phyloP scores from a whole-genome alignment of 2,888 invertebrate species.

The Andrena flavipes region DNA sequence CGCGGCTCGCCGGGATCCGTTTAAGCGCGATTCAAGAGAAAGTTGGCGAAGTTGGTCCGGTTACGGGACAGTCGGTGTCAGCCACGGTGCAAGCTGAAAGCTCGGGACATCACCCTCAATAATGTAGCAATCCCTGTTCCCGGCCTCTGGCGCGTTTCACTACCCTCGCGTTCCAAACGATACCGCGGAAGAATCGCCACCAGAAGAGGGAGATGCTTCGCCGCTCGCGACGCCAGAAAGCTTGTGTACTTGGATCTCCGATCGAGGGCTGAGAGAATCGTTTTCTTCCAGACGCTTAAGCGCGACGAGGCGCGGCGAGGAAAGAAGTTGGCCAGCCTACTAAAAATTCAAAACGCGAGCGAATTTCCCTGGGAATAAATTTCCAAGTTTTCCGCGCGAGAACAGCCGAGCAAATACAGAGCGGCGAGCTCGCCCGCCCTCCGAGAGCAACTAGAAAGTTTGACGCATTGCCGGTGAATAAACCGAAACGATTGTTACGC shows the following conservation, averaged over 20 bases:
- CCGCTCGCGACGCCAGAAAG: not conserved
- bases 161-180: not conserved
- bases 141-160: conserved; percentile 6
- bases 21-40: conserved; percentile 70
- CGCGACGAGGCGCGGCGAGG: conserved; percentile 42
- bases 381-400: conserved; percentile 75
- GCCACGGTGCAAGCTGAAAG: conserved; percentile 18
- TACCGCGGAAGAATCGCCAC: conserved; percentile 9
- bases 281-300: conserved; percentile 64
- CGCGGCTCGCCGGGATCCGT: conserved; percentile 68
- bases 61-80: conserved; percentile 54
- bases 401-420: conserved; percentile 77
- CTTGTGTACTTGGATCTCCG: conserved; percentile 11
- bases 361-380: conserved; percentile 80
- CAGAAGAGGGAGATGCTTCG: not conserved
- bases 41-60: conserved; percentile 67
- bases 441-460: conserved; percentile 76
- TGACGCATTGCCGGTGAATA: conserved; percentile 80
- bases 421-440: conserved; percentile 66
- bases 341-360: conserved; percentile 79
- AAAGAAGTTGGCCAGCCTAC: conserved; percentile 71
- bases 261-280: conserved; percentile 50
- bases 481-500: conserved; percentile 81
- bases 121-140: conserved; percentile 38
- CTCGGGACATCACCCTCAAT: conserved; percentile 40